phyloP scores from a whole-genome alignment of 2,797 vertebrate genomes.

The Pteropus rufus region DNA sequence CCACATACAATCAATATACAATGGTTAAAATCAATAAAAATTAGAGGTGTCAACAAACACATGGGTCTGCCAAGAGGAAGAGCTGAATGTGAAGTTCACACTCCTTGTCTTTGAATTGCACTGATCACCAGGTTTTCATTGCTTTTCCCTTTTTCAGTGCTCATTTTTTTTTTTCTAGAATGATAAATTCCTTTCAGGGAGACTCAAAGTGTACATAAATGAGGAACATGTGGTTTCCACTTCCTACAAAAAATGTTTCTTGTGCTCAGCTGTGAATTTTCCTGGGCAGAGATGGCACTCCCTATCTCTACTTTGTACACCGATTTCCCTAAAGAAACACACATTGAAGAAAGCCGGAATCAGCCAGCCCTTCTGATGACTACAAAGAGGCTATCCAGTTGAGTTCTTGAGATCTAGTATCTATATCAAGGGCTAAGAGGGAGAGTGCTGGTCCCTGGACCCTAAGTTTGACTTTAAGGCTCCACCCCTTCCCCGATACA shows the following conservation, averaged over 20 bases:
- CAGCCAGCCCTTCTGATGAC: background rate
- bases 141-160: background rate
- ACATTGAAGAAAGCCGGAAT: background rate
- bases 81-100: background rate
- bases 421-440: background rate
- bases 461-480: background rate
- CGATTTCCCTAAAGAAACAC: background rate
- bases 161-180: background rate
- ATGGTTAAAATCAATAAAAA: background rate
- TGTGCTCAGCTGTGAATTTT: background rate
- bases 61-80: background rate
- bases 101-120: background rate
- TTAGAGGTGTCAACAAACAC: background rate
- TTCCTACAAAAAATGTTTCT: background rate
- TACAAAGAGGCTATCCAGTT: background rate
- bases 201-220: background rate
- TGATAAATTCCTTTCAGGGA: background rate
- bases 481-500: background rate
- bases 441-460: background rate
- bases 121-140: background rate
- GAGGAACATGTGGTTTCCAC: background rate
- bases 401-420: background rate
- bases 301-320: background rate
- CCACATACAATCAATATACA: background rate
- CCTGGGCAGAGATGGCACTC: background rate